These are phyloP conservation scores for Muntiacus reevesi DNA, from an alignment of 2,113 vertebrate species.

Conservation along the genomic window DNA sequence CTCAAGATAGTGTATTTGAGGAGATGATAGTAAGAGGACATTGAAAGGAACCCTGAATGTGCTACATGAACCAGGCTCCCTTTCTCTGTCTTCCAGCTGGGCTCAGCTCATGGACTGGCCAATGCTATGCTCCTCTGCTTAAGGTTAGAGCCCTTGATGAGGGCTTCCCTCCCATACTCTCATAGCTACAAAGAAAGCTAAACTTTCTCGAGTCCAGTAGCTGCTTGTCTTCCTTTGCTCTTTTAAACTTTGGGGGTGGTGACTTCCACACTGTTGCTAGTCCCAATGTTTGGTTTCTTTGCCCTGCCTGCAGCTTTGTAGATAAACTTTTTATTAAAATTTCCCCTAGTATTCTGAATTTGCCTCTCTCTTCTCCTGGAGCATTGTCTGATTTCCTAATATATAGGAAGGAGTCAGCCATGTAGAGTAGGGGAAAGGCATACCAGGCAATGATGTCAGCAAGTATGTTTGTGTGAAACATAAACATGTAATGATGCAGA, in stretches of 20 bases:
- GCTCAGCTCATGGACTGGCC: background rate
- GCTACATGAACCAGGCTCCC: background rate
- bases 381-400: background rate
- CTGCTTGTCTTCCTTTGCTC: rapidly evolving
- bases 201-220: background rate
- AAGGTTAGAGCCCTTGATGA: background rate
- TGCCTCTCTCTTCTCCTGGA: background rate
- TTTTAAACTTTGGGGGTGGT: background rate
- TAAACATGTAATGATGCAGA: background rate
- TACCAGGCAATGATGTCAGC: background rate
- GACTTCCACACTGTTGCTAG: background rate
- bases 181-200: background rate
- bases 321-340: background rate
- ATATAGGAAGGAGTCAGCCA: background rate
- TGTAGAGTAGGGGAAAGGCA: background rate
- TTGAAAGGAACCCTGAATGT: background rate
- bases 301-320: background rate
- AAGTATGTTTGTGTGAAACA: background rate
- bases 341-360: background rate
- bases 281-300: background rate
- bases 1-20: background rate
- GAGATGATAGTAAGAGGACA: background rate
- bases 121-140: rapidly evolving
- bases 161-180: background rate
- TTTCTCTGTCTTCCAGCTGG: background rate